Base-by-base conservation (phyloP, 1,140 invertebrate species). In the Pomacea maculata region DNA sequence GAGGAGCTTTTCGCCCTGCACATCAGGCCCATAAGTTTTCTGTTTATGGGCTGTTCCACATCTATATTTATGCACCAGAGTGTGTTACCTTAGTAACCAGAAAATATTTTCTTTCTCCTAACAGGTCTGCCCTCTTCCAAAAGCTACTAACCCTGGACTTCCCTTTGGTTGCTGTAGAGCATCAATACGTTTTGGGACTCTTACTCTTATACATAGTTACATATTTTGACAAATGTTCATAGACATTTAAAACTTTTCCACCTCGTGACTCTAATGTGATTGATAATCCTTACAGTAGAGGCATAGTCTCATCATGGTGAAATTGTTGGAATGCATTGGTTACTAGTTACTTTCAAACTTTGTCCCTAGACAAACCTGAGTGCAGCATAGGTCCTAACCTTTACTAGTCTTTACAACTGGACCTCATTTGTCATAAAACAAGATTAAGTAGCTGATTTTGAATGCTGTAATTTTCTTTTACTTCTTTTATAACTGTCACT, bases 81-180 rank as follows among this genome's bases (percentile, higher is more conserved):
- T 76, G 54, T 74, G 25, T 74, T 25, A 14, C n/a, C n/a, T 11
- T 70, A 78, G 45, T 73, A 74, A 73, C 78, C 64, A 25, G 34
- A 74, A 52, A 78, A 83, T 61, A 73, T 45, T 83, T 75, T 83
- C 52, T 78, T 82, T 81, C 80, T 85, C 67, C 73, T 75, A 64
- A 85, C 86, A 89, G 87, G 88, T 87, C 84, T 89, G 72, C 88
- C 88, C 74, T 88, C 86, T 70, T 89, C 88, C 80, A 88, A 89
- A 88, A 89, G 88, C 86, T 89, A 89, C 86, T 89, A 88, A 85
- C 52, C 77, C 54, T 14, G 77, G 77, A 67, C 57, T 65, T 54
- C 67, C 45, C 70, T 71, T 70, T 67, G 67, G 77, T 78, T 78
- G 77, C 77, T 78, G 34, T 29, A 70, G 34, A 70, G 11, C n/a